phyloP scores from a whole-genome alignment of 2,797 vertebrate genomes.

The Botia almorhae region DNA sequence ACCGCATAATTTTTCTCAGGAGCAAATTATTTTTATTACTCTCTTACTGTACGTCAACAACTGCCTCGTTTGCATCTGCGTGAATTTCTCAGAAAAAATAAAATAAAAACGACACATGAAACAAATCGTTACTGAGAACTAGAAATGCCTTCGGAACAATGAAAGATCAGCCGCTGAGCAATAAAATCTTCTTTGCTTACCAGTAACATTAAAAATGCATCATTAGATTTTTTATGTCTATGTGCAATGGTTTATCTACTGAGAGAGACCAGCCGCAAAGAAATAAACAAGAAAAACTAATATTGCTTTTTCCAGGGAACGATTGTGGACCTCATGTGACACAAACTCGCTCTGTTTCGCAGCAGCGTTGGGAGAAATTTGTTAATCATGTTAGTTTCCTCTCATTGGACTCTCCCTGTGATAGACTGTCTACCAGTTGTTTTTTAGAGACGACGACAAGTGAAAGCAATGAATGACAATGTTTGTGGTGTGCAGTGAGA shows the following conservation, averaged over 20 bases:
- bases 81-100: no score
- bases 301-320: slow-evolving; percentile 30
- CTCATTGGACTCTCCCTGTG: slow-evolving; percentile 15
- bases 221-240: neutral
- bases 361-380: slow-evolving; percentile 15
- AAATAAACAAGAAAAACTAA: neutral
- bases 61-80: no score
- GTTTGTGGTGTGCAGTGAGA: slow-evolving; percentile 9
- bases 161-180: no score
- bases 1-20: no score
- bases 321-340: slow-evolving; percentile 1
- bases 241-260: no score
- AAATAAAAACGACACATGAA: no score
- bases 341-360: neutral
- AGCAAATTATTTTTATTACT: no score
- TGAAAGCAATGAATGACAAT: slow-evolving; percentile 12
- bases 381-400: slow-evolving; percentile 28
- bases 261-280: neutral
- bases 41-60: no score
- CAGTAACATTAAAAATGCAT: no score
- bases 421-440: slow-evolving; percentile 32
- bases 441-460: neutral
- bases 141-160: no score
- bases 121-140: no score
- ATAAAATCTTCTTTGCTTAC: no score